Evolutionary conservation across 1,140 invertebrate species (phyloP), one percentile per base, ranked within the genome.

Genomic region (Hyles euphorbiae): DNA sequence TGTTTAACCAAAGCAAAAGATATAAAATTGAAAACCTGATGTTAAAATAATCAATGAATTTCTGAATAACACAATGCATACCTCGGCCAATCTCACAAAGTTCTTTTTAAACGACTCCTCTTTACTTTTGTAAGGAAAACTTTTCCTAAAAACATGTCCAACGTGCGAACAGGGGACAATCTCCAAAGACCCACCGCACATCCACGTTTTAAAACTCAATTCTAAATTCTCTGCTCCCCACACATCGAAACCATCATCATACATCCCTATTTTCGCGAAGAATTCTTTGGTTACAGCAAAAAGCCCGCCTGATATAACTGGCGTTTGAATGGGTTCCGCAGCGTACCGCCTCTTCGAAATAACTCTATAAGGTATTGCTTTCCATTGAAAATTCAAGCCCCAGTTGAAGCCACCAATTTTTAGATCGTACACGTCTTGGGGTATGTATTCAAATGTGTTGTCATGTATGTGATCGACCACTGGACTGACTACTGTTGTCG

Each of bases 151-250:
- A 2, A 99, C 91, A 85, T 99, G 98, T 0, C 97, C 98, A 0
- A 99, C 97, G 76, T 97, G 96, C 12, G 96, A 98, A 85, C 98
- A 99, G 0, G 97, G 97, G 0, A 94, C 93, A 34, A 99, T 98
- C 88, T 98, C 96, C 2, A 99, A 91, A 36, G 90, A 92, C 0
- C 98, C 98, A 3, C 98, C 98, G 80, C 98, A 99, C 90, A 98
- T 97, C 98, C 98, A 99, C 3, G 97, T 92, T 84, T 96, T 90
- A 65, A 93, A 93, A 0, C 97, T 98, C 83, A 99, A 91, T 89
- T 99, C 98, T 40, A 99, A 91, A 89, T 99, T 99, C 81, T 97
- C 97, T 3, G 96, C 96, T 8, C 97, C 97, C 96, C 96, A 98
- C 22, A 97, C 94, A 70, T 77, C 60, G 53, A 76, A 70, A 7